Base-by-base conservation (phyloP, 2,888 invertebrate species). In the Gastrophysa polygoni region DNA sequence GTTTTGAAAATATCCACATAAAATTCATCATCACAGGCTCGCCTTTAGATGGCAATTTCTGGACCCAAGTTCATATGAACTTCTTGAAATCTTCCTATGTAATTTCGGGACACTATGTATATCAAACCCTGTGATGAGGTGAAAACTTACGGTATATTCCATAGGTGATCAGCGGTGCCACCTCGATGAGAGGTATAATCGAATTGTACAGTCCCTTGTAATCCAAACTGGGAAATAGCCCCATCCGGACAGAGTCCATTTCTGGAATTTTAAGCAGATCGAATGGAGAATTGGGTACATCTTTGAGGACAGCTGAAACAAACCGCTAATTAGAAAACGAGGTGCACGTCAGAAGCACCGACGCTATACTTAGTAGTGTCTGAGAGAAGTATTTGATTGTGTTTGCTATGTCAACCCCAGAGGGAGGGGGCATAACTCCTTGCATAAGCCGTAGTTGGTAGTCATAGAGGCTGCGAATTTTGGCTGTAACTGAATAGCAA, bases 351-450 rank as follows among this genome's bases (percentile, higher is more conserved):
- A 11, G 5, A 5, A 55, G 11, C 17, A 10, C 4, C 11, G 16
- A 43, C 5, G 8, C 43, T 21, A 46, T 86, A 98, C 98, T 94
- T 72, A 98, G 86, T 67, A 99, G 85, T 44, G 96, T 97, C 84
- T 97, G 96, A 49, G 97, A 95, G 85, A 99, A 98, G 84, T 97
- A 98, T 82, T 98, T 96, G 78, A 99, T 89, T 60, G 97, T 98
- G 83, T 96, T 97, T 68, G 96, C 96, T 82, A 99, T 95, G 82
- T 99, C 99, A 66, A 91, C 87, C 68, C 98, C 98, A 64, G 95
- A 93, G 43, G 98, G 98, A 73, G 93, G 87, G 64, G 98, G 96
- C 81, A 93, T 90, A 73, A 91, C 88, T 76, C 93, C 93, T 85
- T 96, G 95, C 81, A 93, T 88, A 72, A 97, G 87, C 71, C 98